A percentile compares a stretch with the other conserved stretches of the same genome.
Conservation (phyloP, 2,113 vertebrate species). For the Polypterus senegalus region DNA sequence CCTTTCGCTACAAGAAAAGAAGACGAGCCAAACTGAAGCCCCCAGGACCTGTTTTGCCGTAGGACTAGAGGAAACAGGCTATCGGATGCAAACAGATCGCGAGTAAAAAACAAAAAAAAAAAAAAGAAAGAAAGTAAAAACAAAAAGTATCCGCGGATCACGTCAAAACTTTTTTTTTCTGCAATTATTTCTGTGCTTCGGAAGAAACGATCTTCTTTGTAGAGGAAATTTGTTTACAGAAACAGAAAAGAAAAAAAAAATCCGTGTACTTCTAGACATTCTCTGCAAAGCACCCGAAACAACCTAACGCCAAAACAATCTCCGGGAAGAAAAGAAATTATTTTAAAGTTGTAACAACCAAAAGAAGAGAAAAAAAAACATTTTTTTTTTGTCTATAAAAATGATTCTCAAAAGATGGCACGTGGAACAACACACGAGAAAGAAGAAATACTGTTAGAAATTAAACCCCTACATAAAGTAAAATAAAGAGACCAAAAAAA, state of each 20-base stretch:
- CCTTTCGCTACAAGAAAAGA: no score
- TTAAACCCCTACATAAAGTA: not conserved
- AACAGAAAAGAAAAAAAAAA: not conserved
- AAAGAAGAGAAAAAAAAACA: slow-evolving; percentile 11
- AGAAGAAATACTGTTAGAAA: no score
- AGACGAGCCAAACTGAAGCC: no score
- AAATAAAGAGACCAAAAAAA: not conserved
- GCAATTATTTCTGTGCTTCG: no score
- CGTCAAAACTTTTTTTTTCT: no score
- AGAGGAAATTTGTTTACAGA: not conserved
- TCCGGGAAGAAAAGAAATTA: slow-evolving; percentile 2
- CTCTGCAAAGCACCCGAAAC: no score
- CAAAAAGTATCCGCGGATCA: not conserved
- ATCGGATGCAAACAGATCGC: slow-evolving; percentile 8
- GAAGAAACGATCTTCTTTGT: no score
- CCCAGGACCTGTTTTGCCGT: no score
- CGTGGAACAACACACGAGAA: not conserved
- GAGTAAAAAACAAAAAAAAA: slow-evolving; percentile 19
- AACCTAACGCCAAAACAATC: slow-evolving; percentile 11
- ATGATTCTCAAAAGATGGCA: slow-evolving; percentile 2
- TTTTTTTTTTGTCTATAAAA: slow-evolving; percentile 3
- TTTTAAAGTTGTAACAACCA: not conserved
- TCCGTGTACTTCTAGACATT: no score
- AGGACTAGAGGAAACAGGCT: no score
- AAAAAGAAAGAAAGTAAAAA: slow-evolving; percentile 21